Conservation (phyloP, 2,797 vertebrate genomes). For the Zenarchopterus dispar region DNA sequence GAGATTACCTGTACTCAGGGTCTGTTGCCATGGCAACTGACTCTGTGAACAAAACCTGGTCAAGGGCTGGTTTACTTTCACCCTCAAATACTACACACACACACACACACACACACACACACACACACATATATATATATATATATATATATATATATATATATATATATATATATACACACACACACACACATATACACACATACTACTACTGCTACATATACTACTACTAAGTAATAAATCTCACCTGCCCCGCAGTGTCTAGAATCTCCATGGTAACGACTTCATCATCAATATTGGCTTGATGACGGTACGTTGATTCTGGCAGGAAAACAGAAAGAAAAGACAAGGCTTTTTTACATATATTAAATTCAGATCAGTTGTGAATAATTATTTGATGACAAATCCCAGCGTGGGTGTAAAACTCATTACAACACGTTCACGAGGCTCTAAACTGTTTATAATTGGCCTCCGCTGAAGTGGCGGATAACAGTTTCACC, state of each 20-base stretch:
- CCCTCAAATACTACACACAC: no score
- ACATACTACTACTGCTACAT: no score
- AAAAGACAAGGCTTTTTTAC: neutral
- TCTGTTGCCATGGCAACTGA: no score
- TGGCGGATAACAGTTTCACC: neutral
- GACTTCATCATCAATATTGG: constrained; percentile 94
- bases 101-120: no score
- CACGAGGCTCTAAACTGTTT: neutral
- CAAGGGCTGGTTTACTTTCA: no score
- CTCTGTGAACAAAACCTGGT: no score
- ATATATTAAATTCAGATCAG: neutral
- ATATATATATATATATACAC: no score
- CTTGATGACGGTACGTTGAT: constrained; percentile 96
- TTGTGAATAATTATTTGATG: constrained; percentile 7
- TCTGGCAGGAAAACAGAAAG: constrained; percentile 76
- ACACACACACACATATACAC: no score
- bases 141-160: no score
- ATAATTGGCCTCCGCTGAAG: neutral
- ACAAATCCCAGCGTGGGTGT: neutral
- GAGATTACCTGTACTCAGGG: no score
- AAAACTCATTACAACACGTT: neutral
- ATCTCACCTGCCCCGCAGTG: constrained; percentile 95
- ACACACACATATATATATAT: no score
- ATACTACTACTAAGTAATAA: no score
- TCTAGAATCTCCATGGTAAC: constrained; percentile 98